Base-by-base conservation (phyloP, 2,888 invertebrate species). In the Epinotia demarniana region DNA sequence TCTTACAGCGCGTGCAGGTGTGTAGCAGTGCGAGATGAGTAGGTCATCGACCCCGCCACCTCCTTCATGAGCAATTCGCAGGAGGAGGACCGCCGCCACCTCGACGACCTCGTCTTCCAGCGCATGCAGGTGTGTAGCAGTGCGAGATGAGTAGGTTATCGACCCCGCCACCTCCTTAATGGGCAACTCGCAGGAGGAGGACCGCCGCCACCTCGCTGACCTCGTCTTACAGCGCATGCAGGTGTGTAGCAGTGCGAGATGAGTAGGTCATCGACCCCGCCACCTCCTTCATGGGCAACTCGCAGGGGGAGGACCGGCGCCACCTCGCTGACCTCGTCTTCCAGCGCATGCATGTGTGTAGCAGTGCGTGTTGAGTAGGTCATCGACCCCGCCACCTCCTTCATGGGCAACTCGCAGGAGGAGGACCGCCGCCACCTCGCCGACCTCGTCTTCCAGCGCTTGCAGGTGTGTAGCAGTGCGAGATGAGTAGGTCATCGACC, bases 101-200 rank as follows among this genome's bases (percentile, higher is more conserved):
- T 99, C 81, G 98, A 99, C 0, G 99, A 99, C 82, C 94, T 99
- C 72, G 98, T 99, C 13, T 95, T 98, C 60, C 96, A 97, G 69
- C 96, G 98, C 83, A 99, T 99, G 99, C 98, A 98, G 95, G 97
- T n/a, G n/a, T n/a, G n/a, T n/a, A n/a, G n/a, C n/a, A n/a, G n/a
- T n/a, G n/a, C n/a, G n/a, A n/a, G n/a, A n/a, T n/a, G n/a, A n/a
- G n/a, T n/a, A n/a, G n/a, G n/a, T n/a, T n/a, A n/a, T n/a, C 86
- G 99, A 99, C 89, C 98, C 98, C 78, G 98, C 99, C 2, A 96
- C 99, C 81, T 97, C 98, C 0, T 95, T 99, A 81, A 97, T 99
- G 95, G 99, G 99, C 0, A 99, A 99, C 89, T 96, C 98, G 3
- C 99, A 99, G 91, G 99, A 99, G 87, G 99, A 99, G 84, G 99